Conservation (phyloP, 1,140 invertebrate genomes). For the Dendrolimus kikuchii region DNA sequence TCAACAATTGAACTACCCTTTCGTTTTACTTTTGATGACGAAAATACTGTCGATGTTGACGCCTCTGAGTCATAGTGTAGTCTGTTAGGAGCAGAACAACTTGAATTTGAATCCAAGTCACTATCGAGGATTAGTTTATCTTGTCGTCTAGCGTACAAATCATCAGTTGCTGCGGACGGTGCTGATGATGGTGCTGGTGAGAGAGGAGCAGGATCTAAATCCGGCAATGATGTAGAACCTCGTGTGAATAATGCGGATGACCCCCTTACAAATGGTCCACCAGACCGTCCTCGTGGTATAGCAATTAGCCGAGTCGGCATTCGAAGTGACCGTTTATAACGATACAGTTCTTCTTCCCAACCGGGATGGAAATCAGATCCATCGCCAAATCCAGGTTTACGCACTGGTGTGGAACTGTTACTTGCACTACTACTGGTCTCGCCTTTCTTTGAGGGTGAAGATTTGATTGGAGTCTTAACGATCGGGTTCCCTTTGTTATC, state of each 20-base stretch:
- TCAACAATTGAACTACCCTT: conserved; percentile 77
- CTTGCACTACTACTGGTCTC: conserved; percentile 49
- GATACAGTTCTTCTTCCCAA: conserved; percentile 86
- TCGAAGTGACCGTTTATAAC: conserved; percentile 84
- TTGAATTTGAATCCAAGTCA: conserved; percentile 79
- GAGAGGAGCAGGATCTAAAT: conserved; percentile 78
- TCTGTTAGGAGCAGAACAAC: conserved; percentile 73
- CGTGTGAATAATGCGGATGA: conserved; percentile 39
- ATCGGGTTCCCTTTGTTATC: conserved; percentile 25
- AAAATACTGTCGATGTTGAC: conserved; percentile 75
- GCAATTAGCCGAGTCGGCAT: conserved; percentile 85
- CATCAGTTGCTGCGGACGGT: conserved; percentile 57
- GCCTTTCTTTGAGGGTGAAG: conserved; percentile 50
- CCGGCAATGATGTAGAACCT: conserved; percentile 82
- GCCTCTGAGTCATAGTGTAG: conserved; percentile 79
- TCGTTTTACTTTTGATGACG: conserved; percentile 67
- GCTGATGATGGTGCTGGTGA: conserved; percentile 77
- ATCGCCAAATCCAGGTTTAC: conserved; percentile 79
- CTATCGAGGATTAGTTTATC: conserved; percentile 72
- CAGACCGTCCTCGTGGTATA: conserved; percentile 73
- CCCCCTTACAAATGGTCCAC: conserved; percentile 49
- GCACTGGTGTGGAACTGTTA: conserved; percentile 44
- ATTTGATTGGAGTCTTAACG: conserved; percentile 47
- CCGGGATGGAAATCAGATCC: conserved; percentile 83
- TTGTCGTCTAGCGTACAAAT: conserved; percentile 60